Conservation (phyloP, 2,888 invertebrate genomes). For the Acleris literana region DNA sequence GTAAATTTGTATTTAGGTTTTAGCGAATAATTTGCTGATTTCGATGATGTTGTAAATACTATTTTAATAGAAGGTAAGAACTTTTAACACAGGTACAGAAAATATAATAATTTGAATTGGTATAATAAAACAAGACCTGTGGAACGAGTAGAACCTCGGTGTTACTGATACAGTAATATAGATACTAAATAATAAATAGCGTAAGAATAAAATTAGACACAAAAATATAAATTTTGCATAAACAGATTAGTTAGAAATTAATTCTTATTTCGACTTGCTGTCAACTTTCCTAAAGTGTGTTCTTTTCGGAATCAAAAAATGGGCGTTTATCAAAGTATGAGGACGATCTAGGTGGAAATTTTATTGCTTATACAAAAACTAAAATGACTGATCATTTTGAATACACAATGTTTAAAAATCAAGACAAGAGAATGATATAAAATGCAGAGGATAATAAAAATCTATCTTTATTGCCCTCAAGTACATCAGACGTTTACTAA, state of each 20-base stretch:
- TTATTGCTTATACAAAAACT: too few relatives aligned
- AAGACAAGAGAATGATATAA: too few relatives aligned
- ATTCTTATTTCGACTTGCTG: slow-evolving; percentile 56
- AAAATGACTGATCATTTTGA: background rate
- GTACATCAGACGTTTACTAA: background rate
- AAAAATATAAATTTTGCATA: slow-evolving; percentile 61
- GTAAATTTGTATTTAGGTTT: slow-evolving; percentile 72
- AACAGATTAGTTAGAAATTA: slow-evolving; percentile 69
- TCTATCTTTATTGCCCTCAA: background rate
- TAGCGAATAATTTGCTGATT: slow-evolving; percentile 56
- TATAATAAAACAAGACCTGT: slow-evolving; percentile 29
- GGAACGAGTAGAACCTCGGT: slow-evolving; percentile 9
- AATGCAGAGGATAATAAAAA: background rate
- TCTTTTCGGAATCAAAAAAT: slow-evolving; percentile 11
- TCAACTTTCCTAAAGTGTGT: slow-evolving; percentile 21
- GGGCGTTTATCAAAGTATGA: background rate
- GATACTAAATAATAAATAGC: slow-evolving; percentile 52
- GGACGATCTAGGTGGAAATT: background rate
- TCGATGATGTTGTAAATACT: slow-evolving; percentile 65
- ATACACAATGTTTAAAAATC: too few relatives aligned
- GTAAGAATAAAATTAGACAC: slow-evolving; percentile 52
- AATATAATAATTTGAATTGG: slow-evolving; percentile 39
- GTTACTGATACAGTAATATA: slow-evolving; percentile 40
- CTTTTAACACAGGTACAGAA: slow-evolving; percentile 45
- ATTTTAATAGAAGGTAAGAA: slow-evolving; percentile 46